Conservation (phyloP, 1,140 invertebrate species). For the Caenorhabditis brenneri region DNA sequence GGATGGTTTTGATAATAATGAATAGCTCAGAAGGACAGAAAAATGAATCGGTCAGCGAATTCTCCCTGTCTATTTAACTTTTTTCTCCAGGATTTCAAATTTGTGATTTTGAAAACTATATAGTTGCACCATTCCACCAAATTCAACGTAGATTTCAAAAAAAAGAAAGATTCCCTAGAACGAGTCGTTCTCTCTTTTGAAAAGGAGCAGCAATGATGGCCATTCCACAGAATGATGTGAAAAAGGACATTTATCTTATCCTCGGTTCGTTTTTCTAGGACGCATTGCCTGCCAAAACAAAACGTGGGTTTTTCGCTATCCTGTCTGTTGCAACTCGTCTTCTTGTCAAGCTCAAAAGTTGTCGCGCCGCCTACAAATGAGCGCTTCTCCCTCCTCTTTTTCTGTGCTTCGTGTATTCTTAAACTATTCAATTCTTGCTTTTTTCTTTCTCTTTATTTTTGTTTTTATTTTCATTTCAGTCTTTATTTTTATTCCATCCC, state of each 20-base stretch:
- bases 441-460: conserved; percentile 19
- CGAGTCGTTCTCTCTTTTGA: neutral
- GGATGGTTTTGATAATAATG: too few relatives aligned
- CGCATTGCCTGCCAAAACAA: neutral
- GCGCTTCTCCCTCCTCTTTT: neutral
- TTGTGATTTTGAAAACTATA: too few relatives aligned
- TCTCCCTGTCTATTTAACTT: too few relatives aligned
- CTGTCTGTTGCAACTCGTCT: conserved; percentile 39
- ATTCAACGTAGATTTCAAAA: too few relatives aligned
- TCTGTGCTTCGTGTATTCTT: neutral
- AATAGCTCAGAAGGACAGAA: neutral
- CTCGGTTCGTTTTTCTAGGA: conserved; percentile 2
- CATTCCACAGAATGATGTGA: neutral
- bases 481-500: conserved; percentile 14
- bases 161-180: too few relatives aligned
- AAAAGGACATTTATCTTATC: conserved; percentile 24
- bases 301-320: conserved; percentile 11
- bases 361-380: conserved; percentile 39
- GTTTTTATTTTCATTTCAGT: conserved; percentile 4
- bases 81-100: too few relatives aligned
- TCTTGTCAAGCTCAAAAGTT: conserved; percentile 43
- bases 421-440: conserved; percentile 12
- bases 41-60: too few relatives aligned
- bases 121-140: too few relatives aligned
- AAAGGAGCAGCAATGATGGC: neutral